Evolutionary conservation across 2,113 vertebrate genomes (phyloP).

Genomic region (Actinemys pallida): DNA sequence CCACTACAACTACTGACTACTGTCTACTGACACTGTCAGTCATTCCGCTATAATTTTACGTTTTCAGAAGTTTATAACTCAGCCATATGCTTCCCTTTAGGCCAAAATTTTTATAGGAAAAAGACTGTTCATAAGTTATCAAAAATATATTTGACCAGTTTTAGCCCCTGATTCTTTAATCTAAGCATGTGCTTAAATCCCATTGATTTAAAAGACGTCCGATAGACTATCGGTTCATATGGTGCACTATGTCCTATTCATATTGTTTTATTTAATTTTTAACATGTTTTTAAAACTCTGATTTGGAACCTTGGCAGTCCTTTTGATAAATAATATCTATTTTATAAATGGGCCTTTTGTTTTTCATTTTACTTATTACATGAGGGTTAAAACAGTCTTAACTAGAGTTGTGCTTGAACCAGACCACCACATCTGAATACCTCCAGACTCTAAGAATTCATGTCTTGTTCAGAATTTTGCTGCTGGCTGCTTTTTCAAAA

Average conservation of each 20-base stretch:
- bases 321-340: background rate
- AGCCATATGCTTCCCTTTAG: background rate
- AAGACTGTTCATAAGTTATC: background rate
- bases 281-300: background rate
- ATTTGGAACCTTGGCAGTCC: background rate
- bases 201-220: background rate
- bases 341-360: background rate
- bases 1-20: background rate
- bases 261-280: background rate
- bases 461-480: background rate
- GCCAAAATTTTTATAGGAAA: background rate
- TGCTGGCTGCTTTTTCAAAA: background rate
- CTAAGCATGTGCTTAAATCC: background rate
- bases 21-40: background rate
- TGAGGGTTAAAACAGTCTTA: background rate
- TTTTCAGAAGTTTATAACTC: background rate
- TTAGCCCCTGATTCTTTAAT: background rate
- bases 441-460: background rate
- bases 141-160: background rate
- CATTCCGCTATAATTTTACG: background rate
- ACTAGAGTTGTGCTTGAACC: background rate
- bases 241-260: background rate
- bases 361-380: background rate
- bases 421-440: background rate
- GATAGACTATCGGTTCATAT: background rate